Base-by-base conservation (phyloP, 2,888 invertebrate genomes). In the Drosophila putrida region DNA sequence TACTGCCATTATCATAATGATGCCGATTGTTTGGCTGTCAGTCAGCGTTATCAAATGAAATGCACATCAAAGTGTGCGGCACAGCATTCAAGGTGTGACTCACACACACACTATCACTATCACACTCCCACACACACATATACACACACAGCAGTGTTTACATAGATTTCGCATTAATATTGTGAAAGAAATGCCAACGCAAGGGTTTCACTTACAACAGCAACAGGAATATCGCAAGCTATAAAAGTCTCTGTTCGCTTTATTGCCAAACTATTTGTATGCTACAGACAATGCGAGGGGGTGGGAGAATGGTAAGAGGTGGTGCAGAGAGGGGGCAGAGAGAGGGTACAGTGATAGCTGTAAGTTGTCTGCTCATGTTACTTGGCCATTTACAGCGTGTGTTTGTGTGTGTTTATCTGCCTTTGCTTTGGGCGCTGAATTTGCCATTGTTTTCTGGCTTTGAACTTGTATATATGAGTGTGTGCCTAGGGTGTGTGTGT, bases 181-280 rank as follows among this genome's bases (percentile, higher is more conserved):
- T 27, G 41, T 8, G 25, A 15, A 15, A 43, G 35, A 43, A 51
- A 46, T 31, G 38, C 11, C 44, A 62, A 53, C 63, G 66, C 55
- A 62, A 61, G 62, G 69, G 58, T 78, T 78, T 71, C 44, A 49
- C 36, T 71, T 49, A 38, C 63, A 47, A 54, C 50, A 76, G 39
- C 69, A 69, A 57, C 76, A 64, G 36, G 63, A 66, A 71, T 57
- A 36, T 46, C 44, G 4, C 15, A 8, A 53, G 76, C 71, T 54
- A 75, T 75, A 75, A 75, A 71, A 75, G 71, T 60, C 36, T 53
- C 54, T 50, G 46, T 50, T 64, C 33, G 46, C 53, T 55, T 74
- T 75, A 75, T 75, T 75, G 70, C 65, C 75, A 75, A 75, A 75
- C 75, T 75, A 75, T 75, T 75, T 75, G 75, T 75, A 71, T 75